Evolutionary conservation across 2,888 invertebrate species (phyloP).

Genomic region (Platycheirus albimanus): DNA sequence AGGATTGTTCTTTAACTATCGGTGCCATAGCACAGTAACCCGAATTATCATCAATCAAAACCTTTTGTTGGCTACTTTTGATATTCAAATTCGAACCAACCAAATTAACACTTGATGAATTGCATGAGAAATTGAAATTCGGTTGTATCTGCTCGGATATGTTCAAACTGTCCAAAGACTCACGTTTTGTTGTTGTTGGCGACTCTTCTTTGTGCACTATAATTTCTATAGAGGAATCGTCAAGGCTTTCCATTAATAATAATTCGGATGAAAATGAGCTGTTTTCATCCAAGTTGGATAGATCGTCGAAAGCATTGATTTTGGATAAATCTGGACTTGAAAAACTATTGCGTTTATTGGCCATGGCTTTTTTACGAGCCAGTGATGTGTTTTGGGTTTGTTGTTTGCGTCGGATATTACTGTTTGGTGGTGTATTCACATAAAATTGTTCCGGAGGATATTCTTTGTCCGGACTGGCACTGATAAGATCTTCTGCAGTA

Average conservation of each 20-base stretch:
- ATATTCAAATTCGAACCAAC: conserved; percentile 80
- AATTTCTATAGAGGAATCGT: conserved; percentile 45
- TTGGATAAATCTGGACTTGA: conserved; percentile 82
- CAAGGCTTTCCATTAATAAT: too few relatives aligned
- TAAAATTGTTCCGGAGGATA: conserved; percentile 33
- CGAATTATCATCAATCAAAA: conserved; percentile 80
- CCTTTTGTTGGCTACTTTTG: conserved; percentile 69
- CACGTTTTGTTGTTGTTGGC: conserved; percentile 71
- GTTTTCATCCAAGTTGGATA: conserved; percentile 70
- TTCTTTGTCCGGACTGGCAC: conserved; percentile 44
- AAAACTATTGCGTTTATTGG: conserved; percentile 81
- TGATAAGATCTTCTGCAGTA: conserved; percentile 75
- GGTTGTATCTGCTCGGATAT: conserved; percentile 80
- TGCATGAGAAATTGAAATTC: conserved; percentile 82
- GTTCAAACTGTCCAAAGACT: conserved; percentile 79
- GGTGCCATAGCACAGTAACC: conserved; percentile 82
- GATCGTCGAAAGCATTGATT: conserved; percentile 78
- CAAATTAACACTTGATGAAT: conserved; percentile 81
- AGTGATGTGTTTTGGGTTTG: conserved; percentile 44
- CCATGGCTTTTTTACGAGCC: conserved; percentile 39
- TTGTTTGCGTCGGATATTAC: conserved; percentile 50
- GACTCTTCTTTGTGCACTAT: background rate
- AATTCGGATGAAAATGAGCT: conserved; percentile 75
- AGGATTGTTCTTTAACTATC: conserved; percentile 76
- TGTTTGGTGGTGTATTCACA: conserved; percentile 46